Percentiles rank a stretch among this genome's conserved stretches.
phyloP scores from a whole-genome alignment of 2,113 vertebrate genomes.

The Ancistrus triradiatus region DNA sequence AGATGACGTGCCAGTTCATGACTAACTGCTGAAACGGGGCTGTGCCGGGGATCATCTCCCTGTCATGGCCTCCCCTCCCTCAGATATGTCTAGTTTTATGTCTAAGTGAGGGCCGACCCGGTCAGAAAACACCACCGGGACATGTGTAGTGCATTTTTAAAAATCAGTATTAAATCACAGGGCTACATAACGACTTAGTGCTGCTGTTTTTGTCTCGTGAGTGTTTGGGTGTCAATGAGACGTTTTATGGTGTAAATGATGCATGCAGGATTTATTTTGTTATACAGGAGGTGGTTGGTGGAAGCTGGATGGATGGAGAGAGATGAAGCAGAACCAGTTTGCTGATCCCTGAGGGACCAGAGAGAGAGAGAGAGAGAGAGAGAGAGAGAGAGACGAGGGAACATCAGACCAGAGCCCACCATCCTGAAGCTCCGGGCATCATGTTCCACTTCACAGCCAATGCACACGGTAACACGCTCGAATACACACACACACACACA shows the following conservation, averaged over 20 bases:
- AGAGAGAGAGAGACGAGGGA: background rate
- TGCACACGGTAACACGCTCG: conserved; percentile 38
- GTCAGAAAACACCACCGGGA: too few relatives aligned
- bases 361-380: background rate
- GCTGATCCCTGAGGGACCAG: background rate
- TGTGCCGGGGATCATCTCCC: too few relatives aligned
- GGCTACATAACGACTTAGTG: too few relatives aligned
- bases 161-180: too few relatives aligned
- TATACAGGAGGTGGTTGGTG: too few relatives aligned
- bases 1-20: too few relatives aligned
- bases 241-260: conserved; percentile 3
- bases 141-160: too few relatives aligned
- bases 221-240: background rate
- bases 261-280: conserved; percentile 1
- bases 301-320: background rate
- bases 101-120: too few relatives aligned
- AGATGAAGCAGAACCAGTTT: background rate
- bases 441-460: conserved; percentile 37
- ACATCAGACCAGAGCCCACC: conserved; percentile 1
- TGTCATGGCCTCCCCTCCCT: too few relatives aligned
- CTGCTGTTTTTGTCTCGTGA: background rate
- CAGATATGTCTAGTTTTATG: too few relatives aligned
- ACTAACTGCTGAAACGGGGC: too few relatives aligned
- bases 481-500: conserved; percentile 41
- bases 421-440: conserved; percentile 25